Evolutionary conservation across 2,113 vertebrate species (phyloP).

Genomic region (Galemys pyrenaicus): DNA sequence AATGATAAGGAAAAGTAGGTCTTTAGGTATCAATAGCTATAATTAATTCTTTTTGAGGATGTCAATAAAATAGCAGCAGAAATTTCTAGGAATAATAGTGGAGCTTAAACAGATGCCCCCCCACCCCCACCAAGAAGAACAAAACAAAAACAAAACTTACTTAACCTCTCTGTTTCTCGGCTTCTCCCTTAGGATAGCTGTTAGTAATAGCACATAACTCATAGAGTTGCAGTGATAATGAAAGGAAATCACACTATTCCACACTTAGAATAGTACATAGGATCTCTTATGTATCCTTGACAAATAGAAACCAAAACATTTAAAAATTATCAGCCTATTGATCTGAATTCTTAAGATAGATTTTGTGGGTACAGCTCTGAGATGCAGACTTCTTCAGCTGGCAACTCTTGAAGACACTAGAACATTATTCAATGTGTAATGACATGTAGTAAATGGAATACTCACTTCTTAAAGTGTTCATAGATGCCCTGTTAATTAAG

Average conservation of each 20-base stretch:
- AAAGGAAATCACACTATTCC: too few relatives aligned
- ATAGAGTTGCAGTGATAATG: too few relatives aligned
- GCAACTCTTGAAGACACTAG: neutral
- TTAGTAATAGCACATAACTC: too few relatives aligned
- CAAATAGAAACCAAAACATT: neutral
- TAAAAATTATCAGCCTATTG: neutral
- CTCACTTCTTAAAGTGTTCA: neutral
- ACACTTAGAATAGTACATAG: too few relatives aligned
- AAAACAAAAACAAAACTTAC: too few relatives aligned
- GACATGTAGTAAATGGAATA: neutral
- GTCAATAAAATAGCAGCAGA: neutral
- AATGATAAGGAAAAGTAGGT: neutral
- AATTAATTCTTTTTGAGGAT: neutral
- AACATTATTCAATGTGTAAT: neutral
- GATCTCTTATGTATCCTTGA: too few relatives aligned
- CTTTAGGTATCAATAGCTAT: neutral
- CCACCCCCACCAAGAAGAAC: fast-evolving
- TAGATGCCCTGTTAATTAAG: neutral
- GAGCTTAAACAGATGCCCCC: neutral
- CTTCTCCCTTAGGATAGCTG: too few relatives aligned
- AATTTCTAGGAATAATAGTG: neutral
- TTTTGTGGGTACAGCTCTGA: neutral
- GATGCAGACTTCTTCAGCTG: neutral
- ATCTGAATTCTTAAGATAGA: neutral
- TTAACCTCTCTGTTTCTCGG: too few relatives aligned